These are phyloP conservation scores for Melanotaenia parkinsoni DNA, from an alignment of 2,797 vertebrate genomes.

Conservation along the genomic window DNA sequence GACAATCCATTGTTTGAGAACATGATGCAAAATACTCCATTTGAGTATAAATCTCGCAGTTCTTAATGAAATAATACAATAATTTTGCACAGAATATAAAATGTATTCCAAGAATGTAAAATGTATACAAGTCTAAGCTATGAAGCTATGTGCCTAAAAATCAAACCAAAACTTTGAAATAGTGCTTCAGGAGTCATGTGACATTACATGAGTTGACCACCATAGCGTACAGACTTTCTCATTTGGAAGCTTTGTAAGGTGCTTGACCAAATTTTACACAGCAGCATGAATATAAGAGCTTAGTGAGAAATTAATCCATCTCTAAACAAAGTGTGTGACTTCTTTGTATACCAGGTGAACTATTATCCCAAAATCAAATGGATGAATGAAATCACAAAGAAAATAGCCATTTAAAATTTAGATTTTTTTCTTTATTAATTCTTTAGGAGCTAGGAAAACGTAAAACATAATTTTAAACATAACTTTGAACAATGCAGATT, in stretches of 20 bases:
- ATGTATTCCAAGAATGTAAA: neutral
- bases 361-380: neutral
- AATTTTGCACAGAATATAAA: neutral
- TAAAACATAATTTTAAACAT: constrained; percentile 76
- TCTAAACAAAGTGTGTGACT: neutral
- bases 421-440: constrained; percentile 78
- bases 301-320: neutral
- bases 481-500: constrained; percentile 73
- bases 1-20: no score
- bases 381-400: neutral
- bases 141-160: neutral
- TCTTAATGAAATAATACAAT: neutral
- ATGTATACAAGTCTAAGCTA: neutral
- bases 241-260: neutral
- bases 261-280: neutral
- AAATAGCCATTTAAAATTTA: constrained; percentile 77
- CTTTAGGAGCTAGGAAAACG: constrained; percentile 80
- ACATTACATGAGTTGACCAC: neutral
- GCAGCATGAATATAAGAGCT: neutral
- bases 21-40: no score
- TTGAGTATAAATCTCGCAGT: neutral
- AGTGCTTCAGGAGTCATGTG: neutral
- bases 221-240: neutral
- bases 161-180: neutral
- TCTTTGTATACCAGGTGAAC: neutral